phyloP scores from a whole-genome alignment of 2,113 vertebrate species.

The Leucopsar rothschildi region DNA sequence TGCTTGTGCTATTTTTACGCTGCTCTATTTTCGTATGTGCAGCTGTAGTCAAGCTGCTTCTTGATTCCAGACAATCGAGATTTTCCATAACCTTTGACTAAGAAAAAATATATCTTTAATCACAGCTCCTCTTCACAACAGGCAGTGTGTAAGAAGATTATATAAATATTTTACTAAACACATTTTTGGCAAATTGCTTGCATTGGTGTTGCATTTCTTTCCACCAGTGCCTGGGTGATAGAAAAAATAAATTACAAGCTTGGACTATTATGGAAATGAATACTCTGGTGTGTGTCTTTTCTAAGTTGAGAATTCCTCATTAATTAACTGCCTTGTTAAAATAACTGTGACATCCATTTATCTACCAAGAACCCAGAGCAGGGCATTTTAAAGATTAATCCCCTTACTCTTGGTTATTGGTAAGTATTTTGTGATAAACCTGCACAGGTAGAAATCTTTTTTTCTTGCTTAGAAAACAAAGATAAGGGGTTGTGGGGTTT shows the following conservation, averaged over 20 bases:
- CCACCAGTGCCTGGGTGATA: background rate
- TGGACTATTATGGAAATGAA: background rate
- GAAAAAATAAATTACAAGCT: background rate
- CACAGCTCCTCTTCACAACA: background rate
- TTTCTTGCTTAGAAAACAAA: background rate
- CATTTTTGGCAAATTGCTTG: background rate
- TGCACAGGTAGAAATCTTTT: background rate
- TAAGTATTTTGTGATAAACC: background rate
- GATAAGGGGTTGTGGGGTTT: background rate
- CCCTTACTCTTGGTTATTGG: background rate
- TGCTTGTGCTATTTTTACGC: slow-evolving; percentile 45
- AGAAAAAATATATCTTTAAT: background rate
- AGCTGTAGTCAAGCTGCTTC: slow-evolving; percentile 31
- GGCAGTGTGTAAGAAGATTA: background rate
- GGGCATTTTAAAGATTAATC: background rate
- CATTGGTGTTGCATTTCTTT: background rate
- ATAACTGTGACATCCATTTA: background rate
- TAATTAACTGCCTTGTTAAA: background rate
- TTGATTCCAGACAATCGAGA: background rate
- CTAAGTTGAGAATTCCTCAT: background rate
- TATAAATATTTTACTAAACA: slow-evolving; percentile 10
- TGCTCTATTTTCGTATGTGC: background rate
- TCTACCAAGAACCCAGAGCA: background rate
- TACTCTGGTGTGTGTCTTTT: background rate
- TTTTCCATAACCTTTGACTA: slow-evolving; percentile 32